Evolutionary conservation across 1,140 invertebrate species (phyloP), one percentile per base, ranked within the genome.

Genomic region (Diachasma alloeum): DNA sequence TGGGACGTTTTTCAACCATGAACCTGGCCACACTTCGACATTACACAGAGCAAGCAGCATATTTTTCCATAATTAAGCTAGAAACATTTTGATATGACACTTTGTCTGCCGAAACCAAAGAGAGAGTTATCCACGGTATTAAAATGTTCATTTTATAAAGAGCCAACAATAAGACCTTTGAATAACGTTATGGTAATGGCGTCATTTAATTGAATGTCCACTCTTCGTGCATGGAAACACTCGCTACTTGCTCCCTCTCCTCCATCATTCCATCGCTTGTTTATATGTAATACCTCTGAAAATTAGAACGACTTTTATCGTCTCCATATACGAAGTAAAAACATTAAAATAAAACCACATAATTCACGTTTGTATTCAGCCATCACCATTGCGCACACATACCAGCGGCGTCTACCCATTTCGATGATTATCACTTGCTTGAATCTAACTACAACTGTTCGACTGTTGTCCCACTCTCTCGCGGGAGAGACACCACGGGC

Each of bases 251-350:
- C 59, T 9, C 37, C 19, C 37, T 1, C 53, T 31, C 53, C 59
- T 73, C 15, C 26, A 53, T 73, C 46, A 24, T 53, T 53, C 19
- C 15, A 17, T 48, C 46, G 46, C 46, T 48, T 48, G 46, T 48
- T 48, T 48, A 48, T 48, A 48, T n/a, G n/a, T n/a, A n/a, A 48
- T 48, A 13, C 24, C 39, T 1, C 17, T 46, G 17, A 48, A 72
- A 48, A 72, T 48, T 72, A 5, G 22, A 72, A 72, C 44, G 48
- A 48, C 44, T 72, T 53, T 46, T 71, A 46, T 46, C 37, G 39
- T 46, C 44, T 22, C 22, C 44, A 46, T 22, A 39, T 15, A 2
- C 56, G 37, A 71, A 24, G 17, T 63, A 63, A 63, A 63, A 24
- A 53, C 22, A 63, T 63, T 4, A 59, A 59, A 59, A 24, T 22